These are phyloP conservation scores for Paedocypris sp. DNA, from an alignment of 2,113 vertebrate species.

Conservation along the genomic window DNA sequence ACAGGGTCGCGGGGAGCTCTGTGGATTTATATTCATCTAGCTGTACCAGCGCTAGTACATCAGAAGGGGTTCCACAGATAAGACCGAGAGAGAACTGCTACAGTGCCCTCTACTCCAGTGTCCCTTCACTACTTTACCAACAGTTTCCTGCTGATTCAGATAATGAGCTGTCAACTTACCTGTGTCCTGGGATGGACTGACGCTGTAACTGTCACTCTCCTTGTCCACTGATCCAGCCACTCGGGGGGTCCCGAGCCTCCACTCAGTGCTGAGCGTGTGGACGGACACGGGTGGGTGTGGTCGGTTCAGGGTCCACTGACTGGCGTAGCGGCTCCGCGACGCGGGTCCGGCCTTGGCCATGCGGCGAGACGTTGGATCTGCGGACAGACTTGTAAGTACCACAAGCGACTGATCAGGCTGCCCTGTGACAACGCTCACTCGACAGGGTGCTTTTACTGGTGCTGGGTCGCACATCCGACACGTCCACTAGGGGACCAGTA, in stretches of 20 bases:
- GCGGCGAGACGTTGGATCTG: constrained; percentile 91
- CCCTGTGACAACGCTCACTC: constrained; percentile 10
- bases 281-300: constrained; percentile 90
- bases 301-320: constrained; percentile 96
- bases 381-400: neutral
- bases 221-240: constrained; percentile 90
- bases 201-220: constrained; percentile 97
- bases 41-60: no score
- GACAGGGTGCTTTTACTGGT: constrained; percentile 71
- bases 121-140: neutral
- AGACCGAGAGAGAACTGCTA: no score
- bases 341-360: constrained; percentile 86
- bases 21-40: no score
- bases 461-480: constrained; percentile 92
- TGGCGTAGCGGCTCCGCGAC: constrained; percentile 86
- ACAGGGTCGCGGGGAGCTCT: no score
- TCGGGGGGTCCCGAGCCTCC: constrained; percentile 88
- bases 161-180: constrained; percentile 56
- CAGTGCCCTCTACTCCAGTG: no score
- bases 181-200: constrained; percentile 98
- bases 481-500: constrained; percentile 89
- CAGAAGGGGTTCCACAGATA: no score
- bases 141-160: constrained; percentile 7
- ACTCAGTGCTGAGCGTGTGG: constrained; percentile 93
- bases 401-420: neutral